Base-by-base conservation (phyloP, 2,113 vertebrate genomes). In the Tichodroma muraria region DNA sequence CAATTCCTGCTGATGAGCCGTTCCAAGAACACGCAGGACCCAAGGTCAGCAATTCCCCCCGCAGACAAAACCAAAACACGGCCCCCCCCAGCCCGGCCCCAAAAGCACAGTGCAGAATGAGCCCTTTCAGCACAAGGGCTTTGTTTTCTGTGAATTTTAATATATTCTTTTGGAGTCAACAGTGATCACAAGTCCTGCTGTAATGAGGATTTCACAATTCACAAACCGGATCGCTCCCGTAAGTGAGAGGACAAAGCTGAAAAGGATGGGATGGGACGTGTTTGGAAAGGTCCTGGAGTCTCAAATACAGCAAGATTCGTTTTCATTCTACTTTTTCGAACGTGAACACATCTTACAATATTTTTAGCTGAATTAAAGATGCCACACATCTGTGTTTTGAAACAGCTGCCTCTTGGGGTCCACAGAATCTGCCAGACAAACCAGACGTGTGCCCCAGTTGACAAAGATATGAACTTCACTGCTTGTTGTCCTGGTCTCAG, bases 131-230 rank as follows among this genome's bases (percentile, higher is more conserved):
- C 86, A 85, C 28, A 77, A 92, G 89, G 80, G 72, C 88, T 96
- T 97, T 96, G 94, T 96, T 95, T 87, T 54, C 95, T 64, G 76
- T 24, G 86, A 16, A 63, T 80, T 66, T 54, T 76, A 85, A 96
- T 83, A 35, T 42, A 45, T 91, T 90, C 89, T 20, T 71, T 6
- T 1, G 53, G 84, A 82, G 68, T 27, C 91, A 69, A 49, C 93
- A 76, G 57, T 0, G 69, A 70, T 65, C 92, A 68, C 80, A 68
- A 94, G 88, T 3, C 37, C 12, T 27, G 60, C 73, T 78, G 86
- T 50, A 60, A 81, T 8, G 57, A 81, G 73, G 50, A 13, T 64
- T 69, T 64, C 63, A 57, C 63, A 12, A 61, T 9, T n/a, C 89
- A n/a, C 80, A 54, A 10, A 27, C n/a, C 4, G 0, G 0, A 6